Evolutionary conservation across 92 coral and sea anemone species (phyloP).

Genomic region (Plumapathes pennacea): DNA sequence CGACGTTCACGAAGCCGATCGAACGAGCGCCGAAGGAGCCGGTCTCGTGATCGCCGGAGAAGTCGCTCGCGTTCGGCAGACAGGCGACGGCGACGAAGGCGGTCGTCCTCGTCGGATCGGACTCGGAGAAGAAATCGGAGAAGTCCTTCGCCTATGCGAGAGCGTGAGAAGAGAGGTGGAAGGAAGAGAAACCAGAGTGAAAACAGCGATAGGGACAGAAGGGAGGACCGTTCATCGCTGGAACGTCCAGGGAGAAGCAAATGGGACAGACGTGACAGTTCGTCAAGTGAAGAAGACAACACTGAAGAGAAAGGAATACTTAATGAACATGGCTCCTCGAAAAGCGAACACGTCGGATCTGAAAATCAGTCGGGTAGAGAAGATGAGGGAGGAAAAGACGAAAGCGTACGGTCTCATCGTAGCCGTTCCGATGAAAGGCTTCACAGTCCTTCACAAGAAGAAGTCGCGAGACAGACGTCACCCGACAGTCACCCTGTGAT

Average conservation of each 20-base stretch:
- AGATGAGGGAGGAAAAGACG: background rate
- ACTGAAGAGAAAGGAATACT: background rate
- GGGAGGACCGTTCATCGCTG: too few relatives aligned
- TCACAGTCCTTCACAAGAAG: too few relatives aligned
- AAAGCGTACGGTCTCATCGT: too few relatives aligned
- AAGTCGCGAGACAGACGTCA: too few relatives aligned
- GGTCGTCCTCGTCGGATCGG: too few relatives aligned
- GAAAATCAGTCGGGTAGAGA: background rate
- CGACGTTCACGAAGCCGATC: conserved; percentile 32
- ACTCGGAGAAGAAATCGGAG: too few relatives aligned
- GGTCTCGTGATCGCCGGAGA: conserved; percentile 25
- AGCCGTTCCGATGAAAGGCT: too few relatives aligned
- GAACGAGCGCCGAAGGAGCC: conserved; percentile 14
- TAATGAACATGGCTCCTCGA: background rate
- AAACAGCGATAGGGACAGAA: too few relatives aligned
- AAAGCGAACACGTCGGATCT: background rate
- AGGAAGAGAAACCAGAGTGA: background rate
- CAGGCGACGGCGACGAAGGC: too few relatives aligned
- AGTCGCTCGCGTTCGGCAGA: conserved; percentile 29
- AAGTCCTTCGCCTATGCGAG: conserved; percentile 26
- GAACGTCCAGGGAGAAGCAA: background rate
- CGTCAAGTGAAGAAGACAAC: background rate
- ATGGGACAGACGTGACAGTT: background rate
- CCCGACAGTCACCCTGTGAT: too few relatives aligned
- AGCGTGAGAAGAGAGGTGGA: background rate